Evolutionary conservation across 2,797 vertebrate genomes (phyloP), one percentile per base, ranked within the genome.

Genomic region (Onychomys leucogaster): DNA sequence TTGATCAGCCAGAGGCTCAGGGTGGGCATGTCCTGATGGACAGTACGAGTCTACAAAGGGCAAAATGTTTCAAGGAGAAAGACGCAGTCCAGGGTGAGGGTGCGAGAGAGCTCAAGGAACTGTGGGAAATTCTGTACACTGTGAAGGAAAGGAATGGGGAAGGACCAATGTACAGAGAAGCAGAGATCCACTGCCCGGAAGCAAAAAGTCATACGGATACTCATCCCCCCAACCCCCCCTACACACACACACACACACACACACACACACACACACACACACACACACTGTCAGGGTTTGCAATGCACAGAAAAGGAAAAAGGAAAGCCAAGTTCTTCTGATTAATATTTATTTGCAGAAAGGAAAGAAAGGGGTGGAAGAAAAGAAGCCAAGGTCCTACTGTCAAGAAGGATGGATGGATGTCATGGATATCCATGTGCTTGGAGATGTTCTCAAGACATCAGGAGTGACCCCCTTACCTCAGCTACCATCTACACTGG

Each of bases 311-410:
- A 52, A 16, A 76, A 97, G 6, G 73, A 67, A 52, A 16, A 76
- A 97, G 6, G 73, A 67, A 55, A 34, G 32, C 49, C 9, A 34
- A 80, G 52, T 21, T 71, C n/a, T 78, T 87, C 90, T 4, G 83
- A 75, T 82, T 67, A 94, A 86, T 96, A 43, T 76, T 71, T 84
- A 91, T 89, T 95, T 89, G 21, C 63, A 19, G 5, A 46, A 59
- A 32, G 27, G 2, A 27, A 27, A 12, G 34, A 5, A 37, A n/a
- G 14, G 29, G 5, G 7, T 29, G 34, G 14, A 27, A 34, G 41
- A 17, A 71, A 25, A 67, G 37, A 59, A 46, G 21, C 8, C 32
- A n/a, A 37, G 11, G 23, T 1, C 10, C n/a, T 14, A 8, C 13
- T 59, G 63, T 83, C 52, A n/a, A 75, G 69, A 71, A 82, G 82